Percentiles rank a stretch among this genome's conserved stretches.
Conservation (phyloP, 2,113 vertebrate species). For the Gadus chalcogrammus region DNA sequence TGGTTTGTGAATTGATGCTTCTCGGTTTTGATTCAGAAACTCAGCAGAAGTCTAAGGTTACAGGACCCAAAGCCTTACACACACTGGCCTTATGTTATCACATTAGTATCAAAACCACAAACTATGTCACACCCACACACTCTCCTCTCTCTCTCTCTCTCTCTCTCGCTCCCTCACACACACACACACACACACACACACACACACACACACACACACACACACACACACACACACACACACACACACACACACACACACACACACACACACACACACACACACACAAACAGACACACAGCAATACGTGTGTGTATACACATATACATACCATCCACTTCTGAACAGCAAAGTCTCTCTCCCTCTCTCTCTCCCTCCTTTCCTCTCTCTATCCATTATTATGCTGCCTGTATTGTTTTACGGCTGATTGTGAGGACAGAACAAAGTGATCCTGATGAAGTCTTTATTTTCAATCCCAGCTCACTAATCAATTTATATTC, state of each 20-base stretch:
- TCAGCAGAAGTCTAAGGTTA: background rate
- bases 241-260: background rate
- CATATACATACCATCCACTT: too few species aligned
- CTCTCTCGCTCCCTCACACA: constrained; percentile 18
- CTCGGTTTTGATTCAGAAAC: constrained; percentile 15
- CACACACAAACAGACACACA: background rate
- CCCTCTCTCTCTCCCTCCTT: constrained; percentile 24
- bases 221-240: background rate
- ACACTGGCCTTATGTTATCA: constrained; percentile 12
- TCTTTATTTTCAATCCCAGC: constrained; percentile 65
- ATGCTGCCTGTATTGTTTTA: constrained; percentile 56
- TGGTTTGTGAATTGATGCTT: constrained; percentile 1
- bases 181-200: background rate
- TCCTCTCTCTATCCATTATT: constrained; percentile 44
- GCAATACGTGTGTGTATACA: background rate
- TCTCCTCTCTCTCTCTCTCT: constrained; percentile 21
- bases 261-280: background rate
- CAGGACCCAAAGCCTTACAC: constrained; percentile 17
- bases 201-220: background rate
- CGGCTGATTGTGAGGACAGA: constrained; percentile 61
- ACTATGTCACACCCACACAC: constrained; percentile 17
- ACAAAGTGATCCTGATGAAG: constrained; percentile 66
- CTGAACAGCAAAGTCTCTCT: constrained; percentile 7
- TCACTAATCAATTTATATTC: constrained; percentile 71
- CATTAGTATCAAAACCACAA: constrained; percentile 24